phyloP scores from a whole-genome alignment of 2,113 vertebrate genomes.

The Sarotherodon lohbergeri region DNA sequence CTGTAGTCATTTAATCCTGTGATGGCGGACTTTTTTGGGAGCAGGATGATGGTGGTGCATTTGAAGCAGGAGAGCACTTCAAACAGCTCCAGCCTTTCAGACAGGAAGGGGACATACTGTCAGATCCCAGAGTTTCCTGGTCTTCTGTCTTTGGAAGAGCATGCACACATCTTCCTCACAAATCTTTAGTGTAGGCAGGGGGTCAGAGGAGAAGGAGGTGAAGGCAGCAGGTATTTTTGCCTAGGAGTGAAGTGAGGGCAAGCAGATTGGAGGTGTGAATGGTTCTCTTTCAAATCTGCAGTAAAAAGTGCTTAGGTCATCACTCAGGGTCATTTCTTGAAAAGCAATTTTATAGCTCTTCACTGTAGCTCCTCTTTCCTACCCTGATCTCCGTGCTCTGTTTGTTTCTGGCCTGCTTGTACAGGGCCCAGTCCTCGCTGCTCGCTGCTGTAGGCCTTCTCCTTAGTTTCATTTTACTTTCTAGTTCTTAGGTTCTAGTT shows the following conservation, averaged over 20 bases:
- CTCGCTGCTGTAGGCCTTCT: not conserved
- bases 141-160: not conserved
- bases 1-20: not conserved
- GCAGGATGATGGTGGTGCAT: not conserved
- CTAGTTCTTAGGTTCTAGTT: not conserved
- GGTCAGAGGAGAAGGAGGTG: not conserved
- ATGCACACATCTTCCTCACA: not conserved
- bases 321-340: not conserved
- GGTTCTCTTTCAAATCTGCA: not conserved
- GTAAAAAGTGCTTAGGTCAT: not conserved
- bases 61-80: not conserved
- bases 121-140: not conserved
- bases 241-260: not conserved
- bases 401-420: not conserved
- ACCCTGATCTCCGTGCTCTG: not conserved
- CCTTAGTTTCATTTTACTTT: not conserved
- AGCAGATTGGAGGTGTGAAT: not conserved
- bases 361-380: not conserved
- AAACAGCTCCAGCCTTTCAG: not conserved
- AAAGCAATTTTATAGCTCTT: not conserved
- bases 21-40: not conserved
- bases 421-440: not conserved
- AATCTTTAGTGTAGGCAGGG: not conserved
- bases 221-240: not conserved
- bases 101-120: not conserved